Conservation (phyloP, 2,888 invertebrate species). For the Aporophyla nigra region DNA sequence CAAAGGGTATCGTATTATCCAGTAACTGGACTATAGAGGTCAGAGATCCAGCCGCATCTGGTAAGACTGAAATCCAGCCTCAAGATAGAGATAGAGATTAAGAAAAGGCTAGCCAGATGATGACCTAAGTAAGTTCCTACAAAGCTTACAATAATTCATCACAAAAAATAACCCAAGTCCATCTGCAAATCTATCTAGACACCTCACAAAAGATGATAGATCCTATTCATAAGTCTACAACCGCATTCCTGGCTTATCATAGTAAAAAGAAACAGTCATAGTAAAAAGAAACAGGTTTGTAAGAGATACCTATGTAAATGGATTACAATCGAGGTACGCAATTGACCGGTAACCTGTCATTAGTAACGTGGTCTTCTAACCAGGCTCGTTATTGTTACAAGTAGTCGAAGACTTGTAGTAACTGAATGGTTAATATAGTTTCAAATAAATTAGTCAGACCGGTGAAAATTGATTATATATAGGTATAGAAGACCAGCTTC, state of each 20-base stretch:
- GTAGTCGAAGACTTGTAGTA: not conserved
- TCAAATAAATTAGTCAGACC: too few species aligned
- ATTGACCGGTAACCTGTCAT: conserved; percentile 37
- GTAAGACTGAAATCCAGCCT: too few species aligned
- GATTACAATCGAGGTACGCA: conserved; percentile 45
- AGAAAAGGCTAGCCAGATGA: too few species aligned
- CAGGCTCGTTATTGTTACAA: conserved; percentile 26
- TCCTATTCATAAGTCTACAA: conserved; percentile 44
- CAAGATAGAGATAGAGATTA: too few species aligned
- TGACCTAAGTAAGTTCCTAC: not conserved
- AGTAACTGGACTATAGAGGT: too few species aligned
- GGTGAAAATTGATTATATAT: too few species aligned
- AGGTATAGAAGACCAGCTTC: too few species aligned
- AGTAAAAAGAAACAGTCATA: conserved; percentile 48
- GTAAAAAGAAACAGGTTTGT: conserved; percentile 51
- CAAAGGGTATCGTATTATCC: too few species aligned
- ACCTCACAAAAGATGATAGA: conserved; percentile 45
- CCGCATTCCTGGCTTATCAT: conserved; percentile 47
- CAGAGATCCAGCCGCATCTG: too few species aligned
- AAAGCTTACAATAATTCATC: not conserved
- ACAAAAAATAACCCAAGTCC: not conserved
- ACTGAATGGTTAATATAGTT: not conserved
- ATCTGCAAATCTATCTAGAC: conserved; percentile 7
- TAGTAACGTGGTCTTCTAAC: conserved; percentile 34
- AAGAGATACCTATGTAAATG: conserved; percentile 41